A percentile compares a stretch with the other conserved stretches of the same genome.
These are phyloP conservation scores for Dasysyrphus tricinctus DNA, from an alignment of 2,888 invertebrate species.

Conservation along the genomic window DNA sequence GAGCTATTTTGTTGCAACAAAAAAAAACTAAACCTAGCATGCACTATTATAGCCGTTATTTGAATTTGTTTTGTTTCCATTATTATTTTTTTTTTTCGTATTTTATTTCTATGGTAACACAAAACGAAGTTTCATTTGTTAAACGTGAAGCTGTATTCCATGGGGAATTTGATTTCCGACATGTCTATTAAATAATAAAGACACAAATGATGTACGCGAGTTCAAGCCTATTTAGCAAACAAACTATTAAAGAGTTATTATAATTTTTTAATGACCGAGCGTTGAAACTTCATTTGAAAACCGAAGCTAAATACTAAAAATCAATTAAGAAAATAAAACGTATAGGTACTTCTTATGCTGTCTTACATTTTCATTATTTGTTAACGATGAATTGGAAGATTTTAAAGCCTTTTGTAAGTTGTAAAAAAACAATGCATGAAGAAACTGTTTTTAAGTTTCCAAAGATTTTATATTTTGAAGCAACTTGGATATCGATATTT, in stretches of 20 bases:
- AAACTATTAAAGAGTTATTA: conserved; percentile 26
- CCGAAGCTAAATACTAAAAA: conserved; percentile 38
- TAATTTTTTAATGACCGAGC: conserved; percentile 16
- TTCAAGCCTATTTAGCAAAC: conserved; percentile 30
- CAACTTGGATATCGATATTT: not conserved
- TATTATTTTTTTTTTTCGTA: conserved; percentile 2
- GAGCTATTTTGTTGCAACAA: conserved; percentile 44
- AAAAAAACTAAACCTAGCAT: conserved; percentile 19
- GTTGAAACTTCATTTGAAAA: conserved; percentile 17
- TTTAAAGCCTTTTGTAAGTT: not conserved
- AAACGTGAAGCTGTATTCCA: conserved; percentile 50
- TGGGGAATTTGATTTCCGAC: conserved; percentile 58
- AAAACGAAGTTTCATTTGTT: conserved; percentile 49
- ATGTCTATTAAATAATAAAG: conserved; percentile 59
- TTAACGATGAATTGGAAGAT: conserved; percentile 18
- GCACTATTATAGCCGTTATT: conserved; percentile 44
- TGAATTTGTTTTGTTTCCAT: conserved; percentile 39
- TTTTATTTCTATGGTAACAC: conserved; percentile 22
- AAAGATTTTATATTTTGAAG: not conserved
- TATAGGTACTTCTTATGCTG: not conserved
- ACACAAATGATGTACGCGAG: conserved; percentile 40
- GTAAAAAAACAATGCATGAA: not conserved
- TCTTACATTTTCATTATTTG: conserved; percentile 19
- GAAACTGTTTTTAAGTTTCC: not conserved
- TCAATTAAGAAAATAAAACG: conserved; percentile 39